Evolutionary conservation across 1,140 invertebrate species (phyloP).

Genomic region (Drosophila dunni): DNA sequence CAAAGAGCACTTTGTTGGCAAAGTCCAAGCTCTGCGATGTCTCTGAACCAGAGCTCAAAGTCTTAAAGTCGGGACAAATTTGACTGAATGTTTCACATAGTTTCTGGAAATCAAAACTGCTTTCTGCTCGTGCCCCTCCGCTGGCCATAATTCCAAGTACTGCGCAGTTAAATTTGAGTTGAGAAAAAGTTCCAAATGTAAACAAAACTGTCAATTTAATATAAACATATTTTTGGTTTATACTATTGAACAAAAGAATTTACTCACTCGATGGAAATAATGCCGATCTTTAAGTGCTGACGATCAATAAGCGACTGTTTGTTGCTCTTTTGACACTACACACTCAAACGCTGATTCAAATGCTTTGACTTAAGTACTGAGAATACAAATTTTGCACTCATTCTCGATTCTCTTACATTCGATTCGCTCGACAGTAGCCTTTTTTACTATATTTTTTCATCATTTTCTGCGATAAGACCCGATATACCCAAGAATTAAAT

Average conservation of each 20-base stretch:
- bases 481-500: no score
- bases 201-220: background rate
- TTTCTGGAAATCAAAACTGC: conserved; percentile 40
- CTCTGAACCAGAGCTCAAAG: background rate
- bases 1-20: conserved; percentile 55
- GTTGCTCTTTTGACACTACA: background rate
- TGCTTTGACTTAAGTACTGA: background rate
- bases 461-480: no score
- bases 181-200: background rate
- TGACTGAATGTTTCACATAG: conserved; percentile 46
- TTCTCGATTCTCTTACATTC: no score
- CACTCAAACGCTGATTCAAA: background rate
- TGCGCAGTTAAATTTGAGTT: conserved; percentile 2
- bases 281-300: background rate
- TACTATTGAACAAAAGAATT: background rate
- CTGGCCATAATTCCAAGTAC: conserved; percentile 36
- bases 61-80: conserved; percentile 56
- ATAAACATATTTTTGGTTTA: background rate
- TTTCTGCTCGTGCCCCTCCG: background rate
- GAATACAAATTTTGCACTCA: background rate
- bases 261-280: background rate
- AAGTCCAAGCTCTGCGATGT: conserved; percentile 56
- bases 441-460: no score
- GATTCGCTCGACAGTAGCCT: no score
- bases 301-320: conserved; percentile 13